Evolutionary conservation across 2,888 invertebrate species (phyloP).

Genomic region (Atrina japonica): DNA sequence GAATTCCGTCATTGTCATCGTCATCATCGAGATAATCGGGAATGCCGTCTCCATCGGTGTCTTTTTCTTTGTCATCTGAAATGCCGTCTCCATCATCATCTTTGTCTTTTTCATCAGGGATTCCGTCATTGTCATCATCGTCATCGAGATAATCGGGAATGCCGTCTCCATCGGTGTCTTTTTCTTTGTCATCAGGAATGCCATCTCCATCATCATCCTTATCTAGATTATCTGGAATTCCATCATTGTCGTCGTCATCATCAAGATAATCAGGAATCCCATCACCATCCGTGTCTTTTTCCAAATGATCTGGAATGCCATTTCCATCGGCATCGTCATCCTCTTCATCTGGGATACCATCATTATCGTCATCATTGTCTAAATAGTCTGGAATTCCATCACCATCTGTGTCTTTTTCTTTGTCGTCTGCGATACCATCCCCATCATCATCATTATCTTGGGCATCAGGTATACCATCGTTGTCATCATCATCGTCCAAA

Average conservation of each 20-base stretch:
- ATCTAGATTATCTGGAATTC: slow-evolving; percentile 63
- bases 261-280: slow-evolving; percentile 69
- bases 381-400: slow-evolving; percentile 75
- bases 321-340: slow-evolving; percentile 72
- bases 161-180: slow-evolving; percentile 73
- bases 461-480: slow-evolving; percentile 72
- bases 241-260: slow-evolving; percentile 69
- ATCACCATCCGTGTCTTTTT: slow-evolving; percentile 64
- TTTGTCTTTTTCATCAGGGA: slow-evolving; percentile 71
- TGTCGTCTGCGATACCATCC: slow-evolving; percentile 65
- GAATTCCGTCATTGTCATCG: slow-evolving; percentile 72
- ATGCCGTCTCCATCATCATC: slow-evolving; percentile 74
- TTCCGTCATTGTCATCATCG: slow-evolving; percentile 71
- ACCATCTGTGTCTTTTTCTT: slow-evolving; percentile 59
- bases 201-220: slow-evolving; percentile 66
- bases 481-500: slow-evolving; percentile 67
- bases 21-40: slow-evolving; percentile 63
- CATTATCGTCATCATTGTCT: slow-evolving; percentile 67
- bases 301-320: slow-evolving; percentile 69
- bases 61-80: slow-evolving; percentile 65
- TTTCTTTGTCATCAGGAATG: slow-evolving; percentile 64
- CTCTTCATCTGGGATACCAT: slow-evolving; percentile 72
- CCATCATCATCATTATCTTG: slow-evolving; percentile 64
- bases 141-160: slow-evolving; percentile 74
- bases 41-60: slow-evolving; percentile 73